These are phyloP conservation scores for Nycticorax nycticorax DNA, from an alignment of 2,113 vertebrate genomes.

Conservation along the genomic window DNA sequence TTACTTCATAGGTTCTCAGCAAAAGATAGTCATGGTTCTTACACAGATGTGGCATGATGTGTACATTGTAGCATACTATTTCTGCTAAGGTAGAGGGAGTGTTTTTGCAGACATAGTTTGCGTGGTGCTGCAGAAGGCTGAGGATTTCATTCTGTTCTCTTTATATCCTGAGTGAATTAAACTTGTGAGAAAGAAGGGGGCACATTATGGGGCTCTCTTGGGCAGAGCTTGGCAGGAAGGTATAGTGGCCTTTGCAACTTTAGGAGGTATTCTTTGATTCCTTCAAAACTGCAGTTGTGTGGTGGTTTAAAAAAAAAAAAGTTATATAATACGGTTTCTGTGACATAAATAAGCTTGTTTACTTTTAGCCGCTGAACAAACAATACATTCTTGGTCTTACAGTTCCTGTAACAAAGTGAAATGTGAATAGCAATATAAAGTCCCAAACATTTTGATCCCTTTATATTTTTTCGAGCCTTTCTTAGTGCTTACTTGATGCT, in stretches of 20 bases:
- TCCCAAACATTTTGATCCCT: not conserved
- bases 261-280: not conserved
- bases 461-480: not conserved
- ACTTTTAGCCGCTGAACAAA: slow-evolving; percentile 13
- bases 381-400: not conserved
- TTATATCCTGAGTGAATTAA: not conserved
- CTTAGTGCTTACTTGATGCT: not conserved
- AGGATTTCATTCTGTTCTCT: not conserved
- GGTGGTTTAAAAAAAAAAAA: not conserved
- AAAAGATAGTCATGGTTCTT: not conserved
- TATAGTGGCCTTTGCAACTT: not conserved
- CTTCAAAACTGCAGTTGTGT: not conserved
- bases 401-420: slow-evolving; percentile 17
- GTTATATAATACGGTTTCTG: not conserved
- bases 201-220: not conserved
- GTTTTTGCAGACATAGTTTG: not conserved
- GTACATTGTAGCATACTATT: not conserved
- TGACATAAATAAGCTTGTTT: slow-evolving; percentile 17
- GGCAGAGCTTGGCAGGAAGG: not conserved
- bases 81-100: not conserved
- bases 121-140: not conserved
- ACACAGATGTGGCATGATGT: not conserved
- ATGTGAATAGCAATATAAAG: not conserved
- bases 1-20: not conserved
- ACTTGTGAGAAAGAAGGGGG: not conserved